phyloP scores from a whole-genome alignment of 2,888 invertebrate genomes.

The Hemistola chrysoprasaria region DNA sequence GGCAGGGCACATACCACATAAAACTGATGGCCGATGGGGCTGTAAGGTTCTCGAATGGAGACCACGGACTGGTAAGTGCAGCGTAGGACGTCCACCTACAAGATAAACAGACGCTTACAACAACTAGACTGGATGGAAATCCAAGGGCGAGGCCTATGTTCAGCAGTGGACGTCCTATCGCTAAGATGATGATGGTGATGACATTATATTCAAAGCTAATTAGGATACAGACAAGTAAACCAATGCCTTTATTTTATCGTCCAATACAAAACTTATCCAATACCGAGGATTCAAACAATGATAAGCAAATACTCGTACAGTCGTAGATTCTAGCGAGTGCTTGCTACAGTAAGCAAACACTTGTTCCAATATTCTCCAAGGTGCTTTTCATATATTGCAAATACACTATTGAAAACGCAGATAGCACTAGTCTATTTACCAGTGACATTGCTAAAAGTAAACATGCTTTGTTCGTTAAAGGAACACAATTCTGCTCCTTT shows the following conservation, averaged over 20 bases:
- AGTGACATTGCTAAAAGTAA: slow-evolving; percentile 33
- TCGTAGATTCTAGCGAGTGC: slow-evolving; percentile 14
- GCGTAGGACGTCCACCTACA: too few species aligned
- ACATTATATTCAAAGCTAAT: too few species aligned
- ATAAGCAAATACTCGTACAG: slow-evolving; percentile 14
- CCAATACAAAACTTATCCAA: slow-evolving; percentile 7
- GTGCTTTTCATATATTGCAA: slow-evolving; percentile 17
- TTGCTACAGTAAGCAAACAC: slow-evolving; percentile 14
- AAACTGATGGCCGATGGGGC: too few species aligned
- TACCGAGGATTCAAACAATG: slow-evolving; percentile 14
- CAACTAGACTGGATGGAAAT: too few species aligned
- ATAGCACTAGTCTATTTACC: slow-evolving; percentile 25
- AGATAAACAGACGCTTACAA: too few species aligned
- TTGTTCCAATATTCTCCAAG: slow-evolving; percentile 7
- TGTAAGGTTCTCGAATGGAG: too few species aligned
- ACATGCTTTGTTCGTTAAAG: slow-evolving; percentile 25
- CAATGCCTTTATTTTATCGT: slow-evolving; percentile 6
- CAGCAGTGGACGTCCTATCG: too few species aligned
- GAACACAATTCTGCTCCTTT: slow-evolving; percentile 37
- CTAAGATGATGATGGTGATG: too few species aligned
- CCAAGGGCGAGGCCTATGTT: too few species aligned
- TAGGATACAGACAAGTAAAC: too few species aligned
- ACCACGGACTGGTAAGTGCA: too few species aligned
- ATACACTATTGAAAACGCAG: slow-evolving; percentile 6
- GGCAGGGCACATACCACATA: too few species aligned